Base-by-base conservation (phyloP, 2,797 vertebrate genomes). In the Chelmon rostratus region DNA sequence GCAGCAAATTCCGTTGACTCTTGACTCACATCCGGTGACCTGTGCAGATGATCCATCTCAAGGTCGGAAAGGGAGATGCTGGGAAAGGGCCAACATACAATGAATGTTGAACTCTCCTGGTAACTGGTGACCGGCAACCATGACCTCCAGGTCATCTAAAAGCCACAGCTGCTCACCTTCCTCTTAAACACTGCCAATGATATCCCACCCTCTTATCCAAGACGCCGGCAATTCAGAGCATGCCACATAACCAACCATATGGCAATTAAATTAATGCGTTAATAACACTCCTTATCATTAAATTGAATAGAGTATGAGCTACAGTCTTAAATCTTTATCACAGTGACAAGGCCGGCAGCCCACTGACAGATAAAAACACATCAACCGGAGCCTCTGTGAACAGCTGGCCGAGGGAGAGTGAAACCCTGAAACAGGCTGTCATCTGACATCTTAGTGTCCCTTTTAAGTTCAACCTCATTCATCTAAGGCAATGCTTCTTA, bases 361-460 rank as follows among this genome's bases (percentile, higher is more conserved):
- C 23, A n/a, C 53, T 73, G 68, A 50, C 68, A 61, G 62, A 77
- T 37, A 46, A 65, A 73, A 83, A 59, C 31, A 57, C 21, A 71
- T 50, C 46, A 73, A 46, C 28, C 23, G 38, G 57, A 58, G 63
- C 64, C 38, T 63, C 53, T 49, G 38, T 31, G 21, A 21, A 13
- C 35, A 65, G 47, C 28, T 61, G 44, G 25, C 40, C 19, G 44
- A 4, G 31, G 38, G 62, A 50, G 49, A 49, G 13, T 40, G 6
- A 52, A 72, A 77, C 54, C 52, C 62, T 50, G 63, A 15, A 50
- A 74, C 38, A 66, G 46, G 21, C 18, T 35, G 31, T 33, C 25
- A 67, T 67, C 28, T 46, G 16, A 53, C 25, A 4, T 15, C 42
- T 35, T 42, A 31, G 38, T 44, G 28, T 23, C 42, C 18, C 4